Evolutionary conservation across 2,797 vertebrate species (phyloP).

Genomic region (Enteromius mattozi): DNA sequence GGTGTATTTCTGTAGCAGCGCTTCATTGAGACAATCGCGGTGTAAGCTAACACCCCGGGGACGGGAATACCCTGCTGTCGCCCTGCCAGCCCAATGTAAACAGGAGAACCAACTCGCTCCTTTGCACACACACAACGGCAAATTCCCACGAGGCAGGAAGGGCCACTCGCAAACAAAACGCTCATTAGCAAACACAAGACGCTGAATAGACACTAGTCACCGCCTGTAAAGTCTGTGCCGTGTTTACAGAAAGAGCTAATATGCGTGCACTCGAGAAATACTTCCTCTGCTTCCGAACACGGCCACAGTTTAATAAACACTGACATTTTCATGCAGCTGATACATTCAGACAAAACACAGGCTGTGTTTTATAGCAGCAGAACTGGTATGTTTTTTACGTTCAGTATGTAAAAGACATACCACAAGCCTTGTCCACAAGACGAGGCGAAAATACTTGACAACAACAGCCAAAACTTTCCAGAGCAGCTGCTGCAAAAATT

Average conservation of each 20-base stretch:
- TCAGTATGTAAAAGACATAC: slow-evolving; percentile 57
- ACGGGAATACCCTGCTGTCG: slow-evolving; percentile 52
- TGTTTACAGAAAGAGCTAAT: slow-evolving; percentile 3
- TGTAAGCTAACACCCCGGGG: slow-evolving; percentile 39
- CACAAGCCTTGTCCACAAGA: slow-evolving; percentile 70
- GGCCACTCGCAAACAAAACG: slow-evolving; percentile 42
- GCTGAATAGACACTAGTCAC: slow-evolving; percentile 11
- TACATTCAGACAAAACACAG: slow-evolving; percentile 58
- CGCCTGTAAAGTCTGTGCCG: neutral
- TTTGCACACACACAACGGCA: neutral
- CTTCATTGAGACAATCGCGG: slow-evolving; percentile 42
- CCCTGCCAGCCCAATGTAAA: slow-evolving; percentile 31
- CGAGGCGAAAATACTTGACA: neutral
- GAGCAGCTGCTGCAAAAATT: neutral
- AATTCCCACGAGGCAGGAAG: slow-evolving; percentile 19
- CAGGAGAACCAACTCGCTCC: slow-evolving; percentile 25
- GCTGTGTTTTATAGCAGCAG: slow-evolving; percentile 49
- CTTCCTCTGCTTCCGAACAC: slow-evolving; percentile 53
- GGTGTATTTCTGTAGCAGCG: slow-evolving; percentile 22
- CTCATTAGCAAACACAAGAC: slow-evolving; percentile 49
- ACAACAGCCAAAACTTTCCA: neutral
- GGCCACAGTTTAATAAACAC: slow-evolving; percentile 68
- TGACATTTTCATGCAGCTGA: slow-evolving; percentile 71
- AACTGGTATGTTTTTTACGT: slow-evolving; percentile 60
- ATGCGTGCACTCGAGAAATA: slow-evolving; percentile 10